phyloP scores from a whole-genome alignment of 37 sponge, comb jelly and placozoan species.

The Aplysina aerophoba region DNA sequence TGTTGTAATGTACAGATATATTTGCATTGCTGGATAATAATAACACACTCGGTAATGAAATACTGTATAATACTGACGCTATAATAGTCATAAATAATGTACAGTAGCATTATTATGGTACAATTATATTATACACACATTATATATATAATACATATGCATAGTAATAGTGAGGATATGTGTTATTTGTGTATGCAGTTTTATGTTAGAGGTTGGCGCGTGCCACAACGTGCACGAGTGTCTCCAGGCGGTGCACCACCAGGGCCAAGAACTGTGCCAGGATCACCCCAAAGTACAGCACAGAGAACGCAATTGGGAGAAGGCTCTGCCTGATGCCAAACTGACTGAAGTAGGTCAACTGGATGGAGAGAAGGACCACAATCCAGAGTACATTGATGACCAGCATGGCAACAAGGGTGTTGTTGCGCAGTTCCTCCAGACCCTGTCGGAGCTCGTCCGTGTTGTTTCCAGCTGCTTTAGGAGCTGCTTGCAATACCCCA shows the following conservation, averaged over 20 bases:
- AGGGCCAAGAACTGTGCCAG: constrained; percentile 57
- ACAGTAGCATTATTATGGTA: too few relatives aligned
- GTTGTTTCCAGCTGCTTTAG: not conserved
- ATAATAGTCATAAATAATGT: too few relatives aligned
- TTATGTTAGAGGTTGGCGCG: not conserved
- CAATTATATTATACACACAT: too few relatives aligned
- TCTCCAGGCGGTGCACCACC: constrained; percentile 59
- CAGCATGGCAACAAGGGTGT: constrained; percentile 44
- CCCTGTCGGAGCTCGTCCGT: constrained; percentile 47
- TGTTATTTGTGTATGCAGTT: too few relatives aligned
- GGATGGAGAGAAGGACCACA: constrained; percentile 45
- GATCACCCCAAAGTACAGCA: constrained; percentile 38
- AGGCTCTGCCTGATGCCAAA: constrained; percentile 32
- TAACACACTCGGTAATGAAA: too few relatives aligned
- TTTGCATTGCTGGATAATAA: too few relatives aligned
- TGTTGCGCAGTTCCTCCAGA: constrained; percentile 58
- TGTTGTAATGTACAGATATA: too few relatives aligned
- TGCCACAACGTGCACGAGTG: constrained; percentile 67
- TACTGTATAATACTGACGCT: too few relatives aligned
- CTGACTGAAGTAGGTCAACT: constrained; percentile 8
- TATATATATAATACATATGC: too few relatives aligned
- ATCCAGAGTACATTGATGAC: constrained; percentile 78
- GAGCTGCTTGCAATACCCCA: constrained; percentile 43
- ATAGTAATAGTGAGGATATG: too few relatives aligned
- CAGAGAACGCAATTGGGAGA: constrained; percentile 52